Evolutionary conservation across 2,113 vertebrate species (phyloP), one percentile per base, ranked within the genome.

Genomic region (Phrynocephalus versicolor): DNA sequence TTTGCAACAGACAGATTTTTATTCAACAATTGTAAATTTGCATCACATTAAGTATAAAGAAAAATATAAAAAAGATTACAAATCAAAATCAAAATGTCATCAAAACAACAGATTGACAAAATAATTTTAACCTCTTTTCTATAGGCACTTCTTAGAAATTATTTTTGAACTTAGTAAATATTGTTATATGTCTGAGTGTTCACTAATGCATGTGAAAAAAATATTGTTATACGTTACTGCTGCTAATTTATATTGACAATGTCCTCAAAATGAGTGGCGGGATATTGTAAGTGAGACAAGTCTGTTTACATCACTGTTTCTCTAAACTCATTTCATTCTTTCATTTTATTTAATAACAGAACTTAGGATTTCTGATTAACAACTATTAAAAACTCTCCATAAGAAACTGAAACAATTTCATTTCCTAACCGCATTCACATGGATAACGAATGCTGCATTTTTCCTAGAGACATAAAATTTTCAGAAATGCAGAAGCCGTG

Each of bases 1-100:
- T 58, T 67, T 86, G 93, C 81, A 89, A 95, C 91, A 94, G 94
- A 91, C 88, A 94, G 87, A 87, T 87, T 94, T 94, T 93, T 91
- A 95, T 95, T 94, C 95, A 92, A 92, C 80, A 90, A n/a, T n/a
- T n/a, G n/a, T n/a, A n/a, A n/a, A n/a, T n/a, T n/a, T n/a, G n/a
- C n/a, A n/a, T n/a, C n/a, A n/a, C n/a, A n/a, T n/a, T n/a, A n/a
- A n/a, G n/a, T n/a, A n/a, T n/a, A n/a, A n/a, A n/a, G n/a, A n/a
- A n/a, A n/a, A n/a, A n/a, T n/a, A n/a, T n/a, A n/a, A n/a, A n/a
- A n/a, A n/a, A n/a, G n/a, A n/a, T n/a, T n/a, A n/a, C n/a, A n/a
- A n/a, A n/a, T n/a, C n/a, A n/a, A n/a, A n/a, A n/a, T n/a, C n/a
- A n/a, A n/a, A n/a, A n/a, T 1, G 1, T 82, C 64, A 57, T 87